Evolutionary conservation across 37 sponge, comb jelly and placozoan genomes (phyloP), one percentile per base, ranked within the genome.

Genomic region (Aphrocallistes beatrix): DNA sequence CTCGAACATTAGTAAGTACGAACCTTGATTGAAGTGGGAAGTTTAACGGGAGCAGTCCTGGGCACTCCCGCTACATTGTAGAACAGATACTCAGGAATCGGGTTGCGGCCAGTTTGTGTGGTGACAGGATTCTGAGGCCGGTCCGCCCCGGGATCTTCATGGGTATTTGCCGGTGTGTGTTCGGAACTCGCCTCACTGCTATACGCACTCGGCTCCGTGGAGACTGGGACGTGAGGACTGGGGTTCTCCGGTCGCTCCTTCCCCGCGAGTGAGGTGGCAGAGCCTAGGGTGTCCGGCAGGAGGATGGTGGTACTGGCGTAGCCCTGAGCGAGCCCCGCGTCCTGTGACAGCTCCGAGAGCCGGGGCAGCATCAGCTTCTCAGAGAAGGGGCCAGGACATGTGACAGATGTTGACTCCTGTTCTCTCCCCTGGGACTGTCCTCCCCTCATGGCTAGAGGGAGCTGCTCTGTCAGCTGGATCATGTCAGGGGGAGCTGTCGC

Each of bases 81-180:
- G 75, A 60, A 60, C 34, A 60, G 34, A 60, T 60, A 60, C 75
- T 60, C 75, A 3, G 75, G 75, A 25, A 60, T 60, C 25, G 75
- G 75, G 17, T 3, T 60, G 3, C 28, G 32, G 25, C 75, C 75
- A 6, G 21, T 30, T 3, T 6, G 28, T 13, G n/a, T 1, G 10
- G 75, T 21, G 25, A 30, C 34, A 3, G 75, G 32, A 3, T 60
- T 60, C 8, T 19, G 25, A 13, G 75, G 75, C 6, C 75, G 75
- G 21, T 3, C 75, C n/a, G 75, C 34, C 13, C 17, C 49, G 6
- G 75, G 25, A 3, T 13, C 75, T 13, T 6, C 34, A 3, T 21
- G 75, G 32, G 21, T 6, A 3, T 60, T 60, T 25, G 75, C 10
- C 28, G 75, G 75, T 3, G 75, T 25, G 8, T 32, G 34, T 30